Percentiles rank a stretch among this genome's conserved stretches.
phyloP scores from a whole-genome alignment of 2,113 vertebrate genomes.

The Halcyon senegalensis region DNA sequence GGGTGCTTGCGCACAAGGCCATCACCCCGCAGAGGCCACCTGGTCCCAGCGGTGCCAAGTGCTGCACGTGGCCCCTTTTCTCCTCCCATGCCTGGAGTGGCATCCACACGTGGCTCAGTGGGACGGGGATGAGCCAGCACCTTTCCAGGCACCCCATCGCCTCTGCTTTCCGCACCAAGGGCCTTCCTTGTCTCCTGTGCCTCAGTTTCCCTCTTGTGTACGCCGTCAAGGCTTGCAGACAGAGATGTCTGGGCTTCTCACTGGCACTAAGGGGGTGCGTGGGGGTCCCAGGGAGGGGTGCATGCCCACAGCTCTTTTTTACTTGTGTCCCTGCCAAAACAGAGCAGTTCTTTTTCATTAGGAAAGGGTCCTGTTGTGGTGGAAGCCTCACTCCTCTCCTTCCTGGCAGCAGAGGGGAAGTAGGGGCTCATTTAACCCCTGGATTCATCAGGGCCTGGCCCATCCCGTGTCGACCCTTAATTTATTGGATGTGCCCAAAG shows the following conservation, averaged over 20 bases:
- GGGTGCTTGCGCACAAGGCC: background rate
- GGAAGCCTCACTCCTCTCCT: background rate
- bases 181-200: background rate
- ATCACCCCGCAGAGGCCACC: background rate
- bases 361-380: background rate
- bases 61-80: background rate
- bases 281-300: background rate
- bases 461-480: background rate
- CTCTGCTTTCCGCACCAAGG: rapidly evolving
- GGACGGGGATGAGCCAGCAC: background rate
- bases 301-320: rapidly evolving
- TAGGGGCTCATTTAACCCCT: background rate
- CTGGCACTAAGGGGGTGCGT: rapidly evolving
- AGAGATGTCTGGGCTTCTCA: rapidly evolving
- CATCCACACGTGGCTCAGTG: background rate
- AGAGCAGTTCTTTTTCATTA: background rate
- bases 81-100: background rate
- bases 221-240: background rate
- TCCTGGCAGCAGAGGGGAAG: background rate
- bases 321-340: rapidly evolving
- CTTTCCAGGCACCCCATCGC: background rate
- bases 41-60: background rate
- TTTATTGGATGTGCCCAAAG: background rate
- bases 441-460: background rate
- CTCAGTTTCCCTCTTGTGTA: background rate